Percentiles rank a stretch among this genome's conserved stretches.
Conservation (phyloP, 2,797 vertebrate genomes). For the Sebastes aleutianus region DNA sequence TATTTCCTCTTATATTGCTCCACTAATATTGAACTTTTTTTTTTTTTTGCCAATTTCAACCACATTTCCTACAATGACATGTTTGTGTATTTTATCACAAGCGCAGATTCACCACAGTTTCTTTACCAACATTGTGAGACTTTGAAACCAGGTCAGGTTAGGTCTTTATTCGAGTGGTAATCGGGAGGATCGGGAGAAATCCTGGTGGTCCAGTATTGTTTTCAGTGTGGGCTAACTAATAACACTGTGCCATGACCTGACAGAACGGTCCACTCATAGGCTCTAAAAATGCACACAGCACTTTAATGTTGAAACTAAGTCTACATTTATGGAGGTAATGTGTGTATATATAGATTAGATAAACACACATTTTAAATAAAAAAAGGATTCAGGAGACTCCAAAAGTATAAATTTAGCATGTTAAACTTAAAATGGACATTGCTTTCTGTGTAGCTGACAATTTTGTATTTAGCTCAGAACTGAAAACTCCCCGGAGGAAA, state of each 20-base stretch:
- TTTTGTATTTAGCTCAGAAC: not conserved
- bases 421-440: not conserved
- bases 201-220: not conserved
- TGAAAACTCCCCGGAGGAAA: not conserved
- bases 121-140: not conserved
- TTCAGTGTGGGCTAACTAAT: not conserved
- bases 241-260: not conserved
- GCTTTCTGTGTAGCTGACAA: not conserved
- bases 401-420: not conserved
- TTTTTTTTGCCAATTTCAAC: not conserved
- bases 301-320: not conserved
- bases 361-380: not conserved
- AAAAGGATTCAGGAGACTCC: not conserved
- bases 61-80: not conserved
- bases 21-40: not conserved
- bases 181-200: not conserved
- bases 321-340: not conserved
- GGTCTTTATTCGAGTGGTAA: not conserved
- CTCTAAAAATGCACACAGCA: not conserved
- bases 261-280: not conserved
- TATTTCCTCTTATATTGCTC: slow-evolving; percentile 5
- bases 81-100: not conserved
- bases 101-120: not conserved
- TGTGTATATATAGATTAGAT: not conserved
- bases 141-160: not conserved